phyloP scores from a whole-genome alignment of 2,888 invertebrate species.

The Diplolepis rosae region DNA sequence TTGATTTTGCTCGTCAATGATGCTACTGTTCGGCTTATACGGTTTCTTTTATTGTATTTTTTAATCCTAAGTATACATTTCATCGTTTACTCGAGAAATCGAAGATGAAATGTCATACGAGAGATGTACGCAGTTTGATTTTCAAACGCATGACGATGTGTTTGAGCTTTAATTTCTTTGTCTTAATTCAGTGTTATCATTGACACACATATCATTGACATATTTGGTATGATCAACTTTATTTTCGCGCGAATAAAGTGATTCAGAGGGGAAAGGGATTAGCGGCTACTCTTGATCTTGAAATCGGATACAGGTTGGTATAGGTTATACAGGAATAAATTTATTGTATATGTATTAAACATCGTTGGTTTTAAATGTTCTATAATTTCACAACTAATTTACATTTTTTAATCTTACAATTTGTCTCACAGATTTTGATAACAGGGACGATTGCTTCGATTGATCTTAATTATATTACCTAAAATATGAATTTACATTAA shows the following conservation, averaged over 20 bases:
- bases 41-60: neutral
- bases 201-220: slow-evolving; percentile 28
- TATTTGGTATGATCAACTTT: slow-evolving; percentile 29
- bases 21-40: neutral
- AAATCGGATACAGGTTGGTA: neutral
- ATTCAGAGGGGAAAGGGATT: slow-evolving; percentile 21
- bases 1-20: neutral
- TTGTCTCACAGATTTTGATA: too few relatives aligned
- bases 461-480: too few relatives aligned
- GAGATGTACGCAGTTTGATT: neutral
- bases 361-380: too few relatives aligned
- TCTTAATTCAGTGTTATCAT: slow-evolving; percentile 25
- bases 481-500: too few relatives aligned
- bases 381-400: too few relatives aligned
- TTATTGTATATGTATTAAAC: too few relatives aligned
- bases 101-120: neutral
- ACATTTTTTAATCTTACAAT: too few relatives aligned
- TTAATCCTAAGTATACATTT: neutral
- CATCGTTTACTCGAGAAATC: neutral
- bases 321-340: neutral
- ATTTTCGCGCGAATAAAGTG: slow-evolving; percentile 27
- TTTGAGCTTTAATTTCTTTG: slow-evolving; percentile 7
- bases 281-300: slow-evolving; percentile 15
- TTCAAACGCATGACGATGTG: neutral
- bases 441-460: too few relatives aligned